These are phyloP conservation scores for Pelobates fuscus DNA, from an alignment of 2,113 vertebrate species.

Conservation along the genomic window DNA sequence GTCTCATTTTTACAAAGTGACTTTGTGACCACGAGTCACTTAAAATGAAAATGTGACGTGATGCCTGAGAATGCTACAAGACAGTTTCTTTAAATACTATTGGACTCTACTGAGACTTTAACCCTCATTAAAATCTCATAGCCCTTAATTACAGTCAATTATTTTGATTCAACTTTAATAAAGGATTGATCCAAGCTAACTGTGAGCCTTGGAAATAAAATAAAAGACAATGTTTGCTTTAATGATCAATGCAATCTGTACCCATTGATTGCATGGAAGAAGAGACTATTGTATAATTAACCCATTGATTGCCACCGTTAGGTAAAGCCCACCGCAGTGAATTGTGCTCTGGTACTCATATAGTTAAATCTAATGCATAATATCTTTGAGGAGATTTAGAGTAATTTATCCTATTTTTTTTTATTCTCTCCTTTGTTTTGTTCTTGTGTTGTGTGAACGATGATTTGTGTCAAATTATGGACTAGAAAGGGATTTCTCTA, in stretches of 20 bases:
- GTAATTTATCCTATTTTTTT: too few species aligned
- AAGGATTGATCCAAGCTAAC: slow-evolving; percentile 40
- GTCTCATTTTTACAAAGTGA: slow-evolving; percentile 29
- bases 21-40: slow-evolving; percentile 27
- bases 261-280: background rate
- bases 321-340: background rate
- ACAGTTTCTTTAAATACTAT: slow-evolving; percentile 35
- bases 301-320: background rate
- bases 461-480: too few species aligned
- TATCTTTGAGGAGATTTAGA: too few species aligned
- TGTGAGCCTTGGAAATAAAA: slow-evolving; percentile 14
- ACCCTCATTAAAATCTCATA: slow-evolving; percentile 49
- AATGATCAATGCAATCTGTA: slow-evolving; percentile 41
- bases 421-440: too few species aligned
- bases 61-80: background rate
- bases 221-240: slow-evolving; percentile 39
- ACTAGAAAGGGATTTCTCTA: too few species aligned
- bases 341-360: too few species aligned
- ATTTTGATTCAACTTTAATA: slow-evolving; percentile 48
- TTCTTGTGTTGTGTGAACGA: too few species aligned
- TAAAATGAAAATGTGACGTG: slow-evolving; percentile 25
- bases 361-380: too few species aligned
- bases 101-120: slow-evolving; percentile 46
- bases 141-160: slow-evolving; percentile 49
- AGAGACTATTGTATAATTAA: background rate